Conservation (phyloP, 2,888 invertebrate species). For the Cyclophora punctaria region DNA sequence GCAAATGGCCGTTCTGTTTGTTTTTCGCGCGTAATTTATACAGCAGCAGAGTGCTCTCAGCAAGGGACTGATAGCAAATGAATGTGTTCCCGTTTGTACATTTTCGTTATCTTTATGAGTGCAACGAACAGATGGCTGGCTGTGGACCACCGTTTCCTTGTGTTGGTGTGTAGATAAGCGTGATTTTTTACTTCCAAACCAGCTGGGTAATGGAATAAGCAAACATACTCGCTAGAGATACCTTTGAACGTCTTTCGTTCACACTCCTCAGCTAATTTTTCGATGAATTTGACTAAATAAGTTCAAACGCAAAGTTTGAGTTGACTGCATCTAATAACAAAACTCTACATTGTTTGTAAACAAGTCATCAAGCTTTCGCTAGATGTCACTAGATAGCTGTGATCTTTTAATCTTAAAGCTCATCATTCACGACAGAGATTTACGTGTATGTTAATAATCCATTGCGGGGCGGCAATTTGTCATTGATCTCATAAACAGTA, state of each 20-base stretch:
- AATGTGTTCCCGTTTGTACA: conserved; percentile 59
- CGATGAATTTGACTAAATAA: conserved; percentile 36
- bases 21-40: conserved; percentile 64
- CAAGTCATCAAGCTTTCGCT: conserved; percentile 45
- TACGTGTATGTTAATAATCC: conserved; percentile 27
- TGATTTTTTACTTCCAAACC: conserved; percentile 72
- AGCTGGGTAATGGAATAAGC: conserved; percentile 60
- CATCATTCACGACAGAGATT: conserved; percentile 17
- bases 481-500: conserved; percentile 20
- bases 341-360: conserved; percentile 52
- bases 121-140: conserved; percentile 72
- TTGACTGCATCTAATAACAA: conserved; percentile 18
- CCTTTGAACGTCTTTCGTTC: conserved; percentile 49
- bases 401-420: conserved; percentile 26
- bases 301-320: conserved; percentile 20
- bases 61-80: conserved; percentile 60
- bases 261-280: conserved; percentile 53
- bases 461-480: conserved; percentile 26
- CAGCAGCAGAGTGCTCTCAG: conserved; percentile 44
- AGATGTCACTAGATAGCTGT: conserved; percentile 38
- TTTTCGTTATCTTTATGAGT: conserved; percentile 72
- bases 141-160: conserved; percentile 60
- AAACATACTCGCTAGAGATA: conserved; percentile 54
- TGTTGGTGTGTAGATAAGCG: conserved; percentile 66
- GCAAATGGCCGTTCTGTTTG: conserved; percentile 66